A percentile compares a stretch with the other conserved stretches of the same genome.
phyloP scores from a whole-genome alignment of 2,113 vertebrate genomes.

The Grammomys dolichurus region DNA sequence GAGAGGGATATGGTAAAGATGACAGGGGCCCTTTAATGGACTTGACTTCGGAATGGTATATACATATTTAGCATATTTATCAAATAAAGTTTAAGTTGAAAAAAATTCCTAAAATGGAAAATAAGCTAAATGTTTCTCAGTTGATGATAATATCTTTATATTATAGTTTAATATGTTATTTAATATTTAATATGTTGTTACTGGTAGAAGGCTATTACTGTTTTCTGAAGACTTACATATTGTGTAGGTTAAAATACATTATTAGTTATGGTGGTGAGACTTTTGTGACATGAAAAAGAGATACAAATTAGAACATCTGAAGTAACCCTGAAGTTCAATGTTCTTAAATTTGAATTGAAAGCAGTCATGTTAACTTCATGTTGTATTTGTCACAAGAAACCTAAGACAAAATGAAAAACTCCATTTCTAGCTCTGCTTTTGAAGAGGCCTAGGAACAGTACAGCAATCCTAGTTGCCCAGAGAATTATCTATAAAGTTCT shows the following conservation, averaged over 20 bases:
- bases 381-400: conserved; percentile 45
- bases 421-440: conserved; percentile 19
- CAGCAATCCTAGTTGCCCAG: neutral
- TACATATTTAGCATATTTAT: conserved; percentile 10
- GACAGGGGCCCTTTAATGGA: neutral
- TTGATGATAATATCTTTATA: conserved; percentile 35
- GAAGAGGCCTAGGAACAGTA: neutral
- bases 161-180: neutral
- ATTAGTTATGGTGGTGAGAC: neutral
- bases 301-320: conserved; percentile 40
- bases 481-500: neutral
- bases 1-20: neutral
- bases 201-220: neutral
- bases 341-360: conserved; percentile 55
- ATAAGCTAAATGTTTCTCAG: neutral
- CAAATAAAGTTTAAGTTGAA: conserved; percentile 7
- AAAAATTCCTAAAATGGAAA: conserved; percentile 34
- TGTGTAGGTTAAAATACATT: neutral
- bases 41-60: neutral
- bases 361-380: neutral
- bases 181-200: conserved; percentile 17
- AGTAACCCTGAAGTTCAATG: neutral
- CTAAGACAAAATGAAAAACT: conserved; percentile 25
- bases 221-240: conserved; percentile 4
- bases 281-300: neutral